Evolutionary conservation across 2,888 invertebrate species (phyloP), one percentile per base, ranked within the genome.

Genomic region (Dasypogon diadema): DNA sequence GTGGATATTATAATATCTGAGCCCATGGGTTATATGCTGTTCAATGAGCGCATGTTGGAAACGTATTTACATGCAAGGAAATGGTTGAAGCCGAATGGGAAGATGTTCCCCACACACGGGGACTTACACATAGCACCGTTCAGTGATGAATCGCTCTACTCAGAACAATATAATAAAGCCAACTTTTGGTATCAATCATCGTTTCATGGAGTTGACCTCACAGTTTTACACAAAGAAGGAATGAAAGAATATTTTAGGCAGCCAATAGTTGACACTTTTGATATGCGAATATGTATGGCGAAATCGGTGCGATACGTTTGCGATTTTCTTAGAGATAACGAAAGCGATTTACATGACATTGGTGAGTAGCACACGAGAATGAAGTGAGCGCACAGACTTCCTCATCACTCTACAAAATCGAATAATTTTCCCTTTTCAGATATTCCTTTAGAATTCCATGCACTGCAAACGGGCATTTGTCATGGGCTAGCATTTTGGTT

Each of bases 11-110:
- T 99, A 81, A 96, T 99, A 80, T 98, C 98, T 1, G 99, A 99
- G 87, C 99, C 99, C 0, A 99, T 99, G 99, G 99, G 99, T n/a
- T 99, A 99, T 85, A 99, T 99, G 99, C 88, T 99, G 75, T 98
- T 98, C 86, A 99, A 99, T 87, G 99, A 99, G 86, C 90, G 99
- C 79, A 99, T 99, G 99, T 88, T 99, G 80, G 99, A 99, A 88
- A 98, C 98, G 0, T 99, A 97, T 88, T 88, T 99, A 77, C 99
- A 99, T 88, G 98, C 99, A 2, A 97, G 99, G 83, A 99, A 99
- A 85, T 99, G 98, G 97, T 89, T 99, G 46, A 93, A 93, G 86
- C 94, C 95, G 21, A 90, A 89, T 76, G 98, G 98, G 74, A 95
- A 95, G 87, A 99, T 99, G 99, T 99, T 95, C 86, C 99, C 99